Percentiles rank a stretch among this genome's conserved stretches.
These are phyloP conservation scores for Regulus satrapa DNA, from an alignment of 2,113 vertebrate species.

Conservation along the genomic window DNA sequence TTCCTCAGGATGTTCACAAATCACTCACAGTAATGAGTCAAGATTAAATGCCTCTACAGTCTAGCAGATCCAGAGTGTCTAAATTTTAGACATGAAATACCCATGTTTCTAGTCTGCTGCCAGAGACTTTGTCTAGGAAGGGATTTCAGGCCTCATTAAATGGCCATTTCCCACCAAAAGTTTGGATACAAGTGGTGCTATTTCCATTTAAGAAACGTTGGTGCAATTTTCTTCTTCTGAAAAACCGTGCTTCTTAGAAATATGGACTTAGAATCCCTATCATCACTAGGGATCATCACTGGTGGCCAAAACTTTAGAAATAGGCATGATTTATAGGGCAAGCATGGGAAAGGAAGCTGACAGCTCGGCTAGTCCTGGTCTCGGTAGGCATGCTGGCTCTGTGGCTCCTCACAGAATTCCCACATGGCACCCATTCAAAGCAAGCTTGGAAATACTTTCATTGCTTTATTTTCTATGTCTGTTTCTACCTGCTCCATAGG, in stretches of 20 bases:
- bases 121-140: background rate
- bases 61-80: background rate
- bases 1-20: background rate
- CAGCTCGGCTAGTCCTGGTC: background rate
- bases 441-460: background rate
- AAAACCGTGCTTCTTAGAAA: background rate
- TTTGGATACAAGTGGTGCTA: background rate
- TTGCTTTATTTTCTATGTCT: background rate
- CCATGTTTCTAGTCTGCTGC: background rate
- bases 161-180: background rate
- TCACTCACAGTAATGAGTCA: background rate
- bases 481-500: background rate
- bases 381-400: background rate
- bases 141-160: background rate
- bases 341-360: background rate
- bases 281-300: background rate
- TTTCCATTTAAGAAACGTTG: background rate
- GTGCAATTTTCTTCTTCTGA: background rate
- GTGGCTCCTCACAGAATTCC: background rate
- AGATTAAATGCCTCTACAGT: background rate
- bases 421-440: background rate
- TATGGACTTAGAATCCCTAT: rapidly evolving
- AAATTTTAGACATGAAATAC: background rate
- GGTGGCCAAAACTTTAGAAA: background rate
- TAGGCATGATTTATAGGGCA: background rate